phyloP scores from a whole-genome alignment of 2,113 vertebrate genomes.

The Steatornis caripensis region DNA sequence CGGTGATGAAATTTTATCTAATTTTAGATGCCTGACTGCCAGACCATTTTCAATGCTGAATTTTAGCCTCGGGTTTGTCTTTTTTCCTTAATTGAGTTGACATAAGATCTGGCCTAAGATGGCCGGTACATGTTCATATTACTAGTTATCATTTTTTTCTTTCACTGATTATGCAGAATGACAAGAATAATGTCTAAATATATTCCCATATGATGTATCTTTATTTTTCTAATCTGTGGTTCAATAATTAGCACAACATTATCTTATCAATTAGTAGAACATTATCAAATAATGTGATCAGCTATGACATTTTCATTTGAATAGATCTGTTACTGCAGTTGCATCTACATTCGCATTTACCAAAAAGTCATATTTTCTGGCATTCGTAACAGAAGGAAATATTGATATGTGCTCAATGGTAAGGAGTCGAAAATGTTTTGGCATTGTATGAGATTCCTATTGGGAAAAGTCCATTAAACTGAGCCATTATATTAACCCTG shows the following conservation, averaged over 20 bases:
- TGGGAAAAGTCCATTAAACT: not conserved
- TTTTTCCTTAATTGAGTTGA: not conserved
- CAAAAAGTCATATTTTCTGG: not conserved
- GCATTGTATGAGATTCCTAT: not conserved
- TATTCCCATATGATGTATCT: not conserved
- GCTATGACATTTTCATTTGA: not conserved
- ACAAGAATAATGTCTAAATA: not conserved
- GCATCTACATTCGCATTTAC: not conserved
- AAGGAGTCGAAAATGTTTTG: not conserved
- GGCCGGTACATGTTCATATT: not conserved
- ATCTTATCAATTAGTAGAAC: not conserved
- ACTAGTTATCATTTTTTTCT: not conserved
- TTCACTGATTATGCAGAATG: not conserved
- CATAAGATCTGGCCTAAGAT: not conserved
- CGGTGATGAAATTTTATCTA: not conserved
- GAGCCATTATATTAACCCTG: not conserved
- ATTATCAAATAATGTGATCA: not conserved
- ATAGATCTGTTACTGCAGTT: not conserved
- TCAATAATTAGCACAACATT: not conserved
- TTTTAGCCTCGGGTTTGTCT: not conserved
- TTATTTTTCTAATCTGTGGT: not conserved
- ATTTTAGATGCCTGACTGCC: not conserved
- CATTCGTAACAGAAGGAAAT: not conserved
- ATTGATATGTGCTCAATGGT: not conserved
- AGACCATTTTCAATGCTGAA: not conserved